Evolutionary conservation across 1,140 invertebrate genomes (phyloP), one percentile per base, ranked within the genome.

Genomic region (Papilio polytes): DNA sequence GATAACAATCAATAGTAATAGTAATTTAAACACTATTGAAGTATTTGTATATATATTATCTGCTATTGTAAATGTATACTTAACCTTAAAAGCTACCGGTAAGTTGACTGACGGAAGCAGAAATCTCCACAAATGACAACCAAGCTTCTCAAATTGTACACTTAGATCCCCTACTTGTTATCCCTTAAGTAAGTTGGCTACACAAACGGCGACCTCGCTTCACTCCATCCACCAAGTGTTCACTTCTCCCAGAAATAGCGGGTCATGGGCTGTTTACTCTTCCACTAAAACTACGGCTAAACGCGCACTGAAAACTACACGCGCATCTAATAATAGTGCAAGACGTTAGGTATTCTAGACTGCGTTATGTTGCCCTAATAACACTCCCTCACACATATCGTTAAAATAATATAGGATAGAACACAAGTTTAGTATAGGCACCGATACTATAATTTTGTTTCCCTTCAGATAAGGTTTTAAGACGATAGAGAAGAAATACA

Each of bases 241-340:
- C 74, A 46, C 4, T 20, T 76, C n/a, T 44, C 44, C 53, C 53
- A 36, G 76, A 78, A 78, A 78, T 78, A 78, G 76, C 48, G 74
- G 76, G 76, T 78, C 76, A 78, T 31, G 76, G 76, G 18, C 76
- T 78, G 76, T 78, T 78, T 78, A 78, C 53, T 59, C 76, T 53
- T 22, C 74, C 18, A 41, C 76, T 59, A 59, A 78, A 78, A 78
- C 51, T 31, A 59, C 36, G 53, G 76, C 53, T 76, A 46, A 76
- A 53, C 44, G 20, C 44, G 46, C 46, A 76, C 74, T 31, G 41
- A 51, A 36, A 59, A 59, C 26, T 78, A 63, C 31, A 63, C 44
- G 26, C 56, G 26, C 10, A 59, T 56, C 36, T 78, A 78, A 59
- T 59, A 78, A 78, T 78, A 78, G 76, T 76, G 22, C 63, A 70